Conservation (phyloP, 1,140 invertebrate genomes). For the Drosophila ambigua region DNA sequence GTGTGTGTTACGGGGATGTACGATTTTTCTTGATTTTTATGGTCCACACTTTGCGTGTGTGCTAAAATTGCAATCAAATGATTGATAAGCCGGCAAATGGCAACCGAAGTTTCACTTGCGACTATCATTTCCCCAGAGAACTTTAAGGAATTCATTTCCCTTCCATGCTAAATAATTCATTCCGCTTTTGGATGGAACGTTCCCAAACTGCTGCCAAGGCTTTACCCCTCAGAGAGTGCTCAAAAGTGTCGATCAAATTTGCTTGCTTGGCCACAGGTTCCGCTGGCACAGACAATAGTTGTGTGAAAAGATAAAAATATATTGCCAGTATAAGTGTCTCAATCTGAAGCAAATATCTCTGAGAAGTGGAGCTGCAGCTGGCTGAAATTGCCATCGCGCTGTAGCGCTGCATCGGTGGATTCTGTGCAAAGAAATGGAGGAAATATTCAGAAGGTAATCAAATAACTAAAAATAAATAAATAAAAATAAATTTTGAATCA, state of each 20-base stretch:
- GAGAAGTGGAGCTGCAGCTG: no score
- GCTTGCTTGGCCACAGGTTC: no score
- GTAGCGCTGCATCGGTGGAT: no score
- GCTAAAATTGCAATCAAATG: conserved; percentile 34
- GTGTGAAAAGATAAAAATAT: no score
- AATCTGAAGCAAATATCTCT: no score
- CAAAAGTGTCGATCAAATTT: neutral
- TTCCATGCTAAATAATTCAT: conserved; percentile 27
- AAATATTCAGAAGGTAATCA: no score
- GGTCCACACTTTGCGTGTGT: conserved; percentile 14
- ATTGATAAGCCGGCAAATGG: conserved; percentile 49
- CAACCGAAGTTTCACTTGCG: conserved; percentile 33
- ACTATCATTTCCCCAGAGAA: conserved; percentile 31
- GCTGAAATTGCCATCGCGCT: no score
- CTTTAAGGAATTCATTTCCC: conserved; percentile 18
- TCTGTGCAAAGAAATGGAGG: no score
- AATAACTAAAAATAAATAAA: no score
- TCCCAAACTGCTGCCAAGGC: neutral
- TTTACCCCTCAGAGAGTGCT: neutral
- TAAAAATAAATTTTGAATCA: no score
- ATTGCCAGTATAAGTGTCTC: no score
- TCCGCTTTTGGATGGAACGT: neutral
- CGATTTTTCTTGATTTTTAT: conserved; percentile 39
- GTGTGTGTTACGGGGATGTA: neutral
- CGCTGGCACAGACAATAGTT: no score